Evolutionary conservation across 2,888 invertebrate genomes (phyloP), one percentile per base, ranked within the genome.

Genomic region (Rhagium mordax): DNA sequence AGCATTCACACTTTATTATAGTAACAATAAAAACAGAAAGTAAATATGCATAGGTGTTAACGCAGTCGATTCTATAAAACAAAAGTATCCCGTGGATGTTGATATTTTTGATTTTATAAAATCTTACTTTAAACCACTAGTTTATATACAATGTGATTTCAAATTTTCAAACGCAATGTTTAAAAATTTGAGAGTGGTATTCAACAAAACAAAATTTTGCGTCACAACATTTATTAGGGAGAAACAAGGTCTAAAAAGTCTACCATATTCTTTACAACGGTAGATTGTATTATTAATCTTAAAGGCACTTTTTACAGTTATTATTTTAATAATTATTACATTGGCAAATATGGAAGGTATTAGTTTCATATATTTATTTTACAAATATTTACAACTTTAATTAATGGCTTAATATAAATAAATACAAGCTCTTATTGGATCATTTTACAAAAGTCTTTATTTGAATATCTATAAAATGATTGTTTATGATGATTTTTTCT

Each of bases 331-430:
- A 78, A 74, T 81, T 82, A 82, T 84, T 83, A 83, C 82, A 85
- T 86, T 86, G 87, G 87, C 87, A 87, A 87, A 86, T 85, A 84
- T 87, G 88, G 88, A 88, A 88, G 88, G 88, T 88, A 85, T 84
- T 81, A 84, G 86, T 87, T 87, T 86, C 86, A 82, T 71, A 74
- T 74, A 67, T 21, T 66, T 80, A 80, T 77, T 78, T 77, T 76
- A 70, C 68, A 77, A 48, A 59, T 77, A 74, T 75, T 75, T 75
- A 74, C 76, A 77, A 70, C 64, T 71, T 73, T 76, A 61, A 61
- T 47, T 49, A 51, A 69, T 21, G 53, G 27, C 48, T 48, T 53
- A 64, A 15, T 53, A 15, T 49, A 72, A 72, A 72, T 53, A 27
- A 72, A 68, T 67, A 59, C 49, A 71, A 71, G 71, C 71, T 71